Evolutionary conservation across 2,113 vertebrate species (phyloP).

Genomic region (Australoheros scitulus): DNA sequence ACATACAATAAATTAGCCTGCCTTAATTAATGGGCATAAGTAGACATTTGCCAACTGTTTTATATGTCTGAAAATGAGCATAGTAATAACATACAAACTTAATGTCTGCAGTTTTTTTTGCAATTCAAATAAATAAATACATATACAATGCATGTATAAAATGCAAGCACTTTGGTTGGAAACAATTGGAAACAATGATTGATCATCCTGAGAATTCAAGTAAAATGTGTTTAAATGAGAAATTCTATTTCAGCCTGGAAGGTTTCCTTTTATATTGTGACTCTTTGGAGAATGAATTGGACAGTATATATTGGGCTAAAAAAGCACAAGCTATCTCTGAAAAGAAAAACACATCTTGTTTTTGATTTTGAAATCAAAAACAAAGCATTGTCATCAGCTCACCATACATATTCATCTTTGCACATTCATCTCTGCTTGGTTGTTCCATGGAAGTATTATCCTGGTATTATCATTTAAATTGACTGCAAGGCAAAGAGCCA

Average conservation of each 20-base stretch:
- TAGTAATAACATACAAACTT: neutral
- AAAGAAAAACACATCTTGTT: neutral
- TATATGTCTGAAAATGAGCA: neutral
- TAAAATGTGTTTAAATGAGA: neutral
- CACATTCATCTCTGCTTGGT: neutral
- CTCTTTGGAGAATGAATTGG: neutral
- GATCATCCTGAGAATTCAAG: neutral
- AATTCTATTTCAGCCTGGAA: neutral
- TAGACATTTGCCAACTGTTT: neutral
- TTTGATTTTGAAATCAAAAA: neutral
- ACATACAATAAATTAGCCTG: neutral
- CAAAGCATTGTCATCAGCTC: neutral
- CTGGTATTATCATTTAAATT: neutral
- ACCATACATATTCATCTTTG: neutral
- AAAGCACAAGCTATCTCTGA: neutral
- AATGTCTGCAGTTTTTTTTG: neutral
- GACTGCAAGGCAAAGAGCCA: neutral
- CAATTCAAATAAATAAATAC: neutral
- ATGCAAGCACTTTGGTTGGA: neutral
- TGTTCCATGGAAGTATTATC: neutral
- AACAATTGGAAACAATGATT: neutral
- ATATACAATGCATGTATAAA: neutral
- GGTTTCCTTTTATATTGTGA: neutral
- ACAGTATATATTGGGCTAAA: neutral
- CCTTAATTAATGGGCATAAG: neutral